phyloP scores from a whole-genome alignment of 64 coral and sea anemone species.

The Stichodactyla mertensii region DNA sequence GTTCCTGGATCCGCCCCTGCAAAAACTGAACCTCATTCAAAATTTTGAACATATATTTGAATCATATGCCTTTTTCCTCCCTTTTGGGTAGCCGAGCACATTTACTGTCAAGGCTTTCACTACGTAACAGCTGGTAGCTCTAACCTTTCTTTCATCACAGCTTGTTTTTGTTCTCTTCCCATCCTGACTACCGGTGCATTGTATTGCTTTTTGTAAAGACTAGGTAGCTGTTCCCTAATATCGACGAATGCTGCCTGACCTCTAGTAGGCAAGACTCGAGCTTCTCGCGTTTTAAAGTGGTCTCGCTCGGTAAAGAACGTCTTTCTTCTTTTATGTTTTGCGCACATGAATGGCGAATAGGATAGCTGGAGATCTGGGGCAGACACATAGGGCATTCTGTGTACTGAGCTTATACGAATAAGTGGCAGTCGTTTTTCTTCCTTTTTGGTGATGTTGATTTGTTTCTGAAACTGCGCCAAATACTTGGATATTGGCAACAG shows the following conservation, averaged over 20 bases:
- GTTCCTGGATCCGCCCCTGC: too few relatives aligned
- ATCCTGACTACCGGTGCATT: conserved; percentile 14
- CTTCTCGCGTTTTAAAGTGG: conserved; percentile 53
- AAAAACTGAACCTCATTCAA: too few relatives aligned
- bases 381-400: not conserved
- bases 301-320: conserved; percentile 84
- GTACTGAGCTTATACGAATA: conserved; percentile 58
- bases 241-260: conserved; percentile 49
- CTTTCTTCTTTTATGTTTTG: conserved; percentile 10
- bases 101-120: not conserved
- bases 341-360: not conserved
- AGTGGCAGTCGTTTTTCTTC: conserved; percentile 41
- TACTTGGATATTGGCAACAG: conserved; percentile 74
- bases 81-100: not conserved
- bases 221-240: conserved; percentile 4
- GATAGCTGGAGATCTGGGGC: not conserved
- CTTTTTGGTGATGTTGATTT: conserved; percentile 19
- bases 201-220: conserved; percentile 21
- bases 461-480: conserved; percentile 34
- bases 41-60: too few relatives aligned
- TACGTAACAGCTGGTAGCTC: not conserved
- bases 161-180: not conserved
- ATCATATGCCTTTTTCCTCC: not conserved
- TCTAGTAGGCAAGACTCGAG: conserved; percentile 38
- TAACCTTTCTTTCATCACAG: not conserved